A percentile compares a stretch with the other conserved stretches of the same genome.
These are phyloP conservation scores for Chloroceryle aenea DNA, from an alignment of 2,113 vertebrate species.

Conservation along the genomic window DNA sequence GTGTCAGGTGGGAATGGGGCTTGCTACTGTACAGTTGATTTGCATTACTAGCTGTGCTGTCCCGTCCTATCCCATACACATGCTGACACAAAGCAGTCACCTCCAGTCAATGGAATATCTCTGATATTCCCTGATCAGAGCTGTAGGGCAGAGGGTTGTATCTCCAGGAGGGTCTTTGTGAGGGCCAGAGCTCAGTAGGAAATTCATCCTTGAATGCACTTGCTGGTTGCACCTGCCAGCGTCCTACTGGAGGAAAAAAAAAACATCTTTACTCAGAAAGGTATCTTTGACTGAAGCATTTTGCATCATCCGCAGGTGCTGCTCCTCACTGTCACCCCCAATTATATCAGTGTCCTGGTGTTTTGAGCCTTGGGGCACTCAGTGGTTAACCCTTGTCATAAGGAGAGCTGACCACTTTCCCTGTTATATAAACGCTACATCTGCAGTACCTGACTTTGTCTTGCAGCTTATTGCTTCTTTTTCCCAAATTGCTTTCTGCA, in stretches of 20 bases:
- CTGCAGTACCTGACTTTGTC: background rate
- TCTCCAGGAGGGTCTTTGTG: background rate
- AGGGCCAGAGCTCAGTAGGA: background rate
- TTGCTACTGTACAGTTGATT: fast-evolving
- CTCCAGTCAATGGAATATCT: background rate
- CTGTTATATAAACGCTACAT: background rate
- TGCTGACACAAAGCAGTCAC: background rate
- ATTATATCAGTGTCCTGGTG: background rate
- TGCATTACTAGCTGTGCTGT: background rate
- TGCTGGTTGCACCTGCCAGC: background rate
- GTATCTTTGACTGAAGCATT: background rate
- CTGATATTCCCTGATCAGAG: background rate
- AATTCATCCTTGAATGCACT: background rate
- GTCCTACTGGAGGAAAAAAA: background rate
- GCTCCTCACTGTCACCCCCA: background rate
- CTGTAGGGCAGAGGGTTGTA: background rate
- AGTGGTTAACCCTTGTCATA: background rate
- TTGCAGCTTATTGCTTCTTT: background rate
- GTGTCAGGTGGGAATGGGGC: background rate
- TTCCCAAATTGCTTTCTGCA: background rate
- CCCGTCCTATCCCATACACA: background rate
- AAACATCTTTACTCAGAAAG: background rate
- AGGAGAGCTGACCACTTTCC: background rate
- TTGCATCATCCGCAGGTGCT: background rate
- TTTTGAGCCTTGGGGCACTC: background rate